Base-by-base conservation (phyloP, 2,797 vertebrate species). In the Merluccius polli region DNA sequence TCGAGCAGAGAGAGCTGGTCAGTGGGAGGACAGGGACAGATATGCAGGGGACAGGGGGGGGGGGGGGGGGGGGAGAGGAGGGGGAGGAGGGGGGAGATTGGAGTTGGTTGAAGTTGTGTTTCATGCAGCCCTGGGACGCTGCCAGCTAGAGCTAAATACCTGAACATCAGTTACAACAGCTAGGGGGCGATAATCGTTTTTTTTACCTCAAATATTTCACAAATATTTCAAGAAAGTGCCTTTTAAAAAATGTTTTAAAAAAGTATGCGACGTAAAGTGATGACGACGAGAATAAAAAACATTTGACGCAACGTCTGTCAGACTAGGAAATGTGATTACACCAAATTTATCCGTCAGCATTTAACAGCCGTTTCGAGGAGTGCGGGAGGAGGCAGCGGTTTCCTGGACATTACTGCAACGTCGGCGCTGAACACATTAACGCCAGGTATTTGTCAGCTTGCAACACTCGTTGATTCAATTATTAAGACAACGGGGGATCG, bases 21-120 rank as follows among this genome's bases (percentile, higher is more conserved):
- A 77, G 59, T 69, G 79, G 77, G 72, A 36, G 48, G 38, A 12
- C 16, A 48, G 41, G 71, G 52, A 24, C 52, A 29, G 38, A 35
- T 65, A 73, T 65, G 73, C 29, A 24, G 9, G 67, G 12, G 71
- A 36, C 4, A n/a, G 27, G 78, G 38, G 79, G 75, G 67, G 24
- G 32, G 27, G 78, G 38, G 79, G 75, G 67, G 24, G 76, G 16
- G n/a, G 75, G 48, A 65, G 31, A 21, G 15, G 36, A 72, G 65
- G 33, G 72, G 65, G 33, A 44, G 30, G 35, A 29, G 38, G 80
- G 16, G 5, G 38, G 38, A 11, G 75, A 59, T 41, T n/a, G 48
- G 9, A 52, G 48, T 52, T 52, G 18, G 48, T 21, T n/a, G 48
- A 52, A n/a, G 48, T n/a, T n/a, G 48, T 52, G 48, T n/a, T n/a